Base-by-base conservation (phyloP, 2,797 vertebrate genomes). In the Myotis vivesi region DNA sequence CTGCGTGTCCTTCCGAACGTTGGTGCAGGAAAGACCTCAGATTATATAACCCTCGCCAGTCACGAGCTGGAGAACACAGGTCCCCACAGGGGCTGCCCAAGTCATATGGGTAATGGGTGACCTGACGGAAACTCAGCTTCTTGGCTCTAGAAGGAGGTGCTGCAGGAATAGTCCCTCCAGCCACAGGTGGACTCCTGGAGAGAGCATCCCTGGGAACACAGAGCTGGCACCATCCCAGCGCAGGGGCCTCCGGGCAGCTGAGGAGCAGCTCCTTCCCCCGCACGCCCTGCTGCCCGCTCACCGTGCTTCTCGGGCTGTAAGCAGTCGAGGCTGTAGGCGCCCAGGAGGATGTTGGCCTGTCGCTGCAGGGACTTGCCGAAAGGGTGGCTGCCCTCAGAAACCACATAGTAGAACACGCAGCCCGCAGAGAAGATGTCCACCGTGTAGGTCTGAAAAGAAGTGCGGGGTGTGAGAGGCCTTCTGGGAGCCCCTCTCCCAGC, bases 341-440 rank as follows among this genome's bases (percentile, higher is more conserved):
- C 99, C 76, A 99, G 98, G 3, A 99, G 98, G 94, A 99, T 99
- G 97, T 99, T 99, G 95, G 99, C 99, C 97, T 99, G 99, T 68
- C 99, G 98, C 98, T 99, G 99, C 79, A 99, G 98, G 94, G 99
- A 99, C 96, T 99, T 99, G 97, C 99, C 99, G 49, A 99, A 99
- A 10, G 99, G 99, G 81, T 99, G 99, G 96, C 98, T 98, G 66
- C 99, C 99, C 90, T 99, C 98, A 3, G 99, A 99, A 49, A 99
- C 98, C 97, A 99, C 99, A 0, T 99, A 99, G 97, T 99, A 99
- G 83, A 99, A 99, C 91, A 99, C 99, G 33, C 99, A 99, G 87
- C 99, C 99, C 1, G 99, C 99, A 19, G 99, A 99, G 98, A 99
- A 99, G 97, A 99, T 99, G 98, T 99, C 99, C 89, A 99, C 99